phyloP scores from a whole-genome alignment of 2,113 vertebrate species.

The Cebidichthys violaceus region DNA sequence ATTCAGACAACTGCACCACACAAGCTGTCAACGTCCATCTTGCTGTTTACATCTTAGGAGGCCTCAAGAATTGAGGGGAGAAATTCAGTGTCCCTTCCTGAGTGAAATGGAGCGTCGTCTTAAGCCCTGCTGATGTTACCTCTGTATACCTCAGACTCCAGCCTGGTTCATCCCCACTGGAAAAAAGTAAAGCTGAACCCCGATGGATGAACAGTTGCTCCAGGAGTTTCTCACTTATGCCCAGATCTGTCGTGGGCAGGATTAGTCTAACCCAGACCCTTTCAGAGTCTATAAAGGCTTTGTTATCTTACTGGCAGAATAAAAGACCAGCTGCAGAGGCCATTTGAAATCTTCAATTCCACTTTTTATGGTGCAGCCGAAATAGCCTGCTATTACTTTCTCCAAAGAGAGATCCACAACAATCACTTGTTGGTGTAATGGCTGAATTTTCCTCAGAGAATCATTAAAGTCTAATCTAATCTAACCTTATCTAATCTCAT shows the following conservation, averaged over 20 bases:
- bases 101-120: slow-evolving; percentile 56
- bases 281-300: slow-evolving; percentile 64
- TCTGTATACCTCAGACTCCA: slow-evolving; percentile 49
- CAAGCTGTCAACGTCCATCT: slow-evolving; percentile 65
- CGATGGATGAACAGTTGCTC: slow-evolving; percentile 60
- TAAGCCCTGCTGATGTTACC: slow-evolving; percentile 54
- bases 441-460: neutral
- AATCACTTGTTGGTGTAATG: slow-evolving; percentile 35
- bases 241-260: slow-evolving; percentile 56
- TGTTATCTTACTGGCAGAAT: slow-evolving; percentile 57
- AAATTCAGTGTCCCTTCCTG: slow-evolving; percentile 36
- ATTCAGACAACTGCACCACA: slow-evolving; percentile 54
- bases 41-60: slow-evolving; percentile 62
- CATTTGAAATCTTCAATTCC: slow-evolving; percentile 61
- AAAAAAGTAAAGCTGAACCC: slow-evolving; percentile 31
- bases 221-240: slow-evolving; percentile 42
- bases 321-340: slow-evolving; percentile 52
- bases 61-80: slow-evolving; percentile 37
- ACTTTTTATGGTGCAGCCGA: slow-evolving; percentile 54
- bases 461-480: neutral
- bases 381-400: slow-evolving; percentile 51
- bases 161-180: slow-evolving; percentile 36
- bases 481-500: neutral
- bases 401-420: slow-evolving; percentile 8
- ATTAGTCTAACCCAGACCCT: slow-evolving; percentile 63